Base-by-base conservation (phyloP, 1,140 invertebrate species). In the Grapholita molesta region DNA sequence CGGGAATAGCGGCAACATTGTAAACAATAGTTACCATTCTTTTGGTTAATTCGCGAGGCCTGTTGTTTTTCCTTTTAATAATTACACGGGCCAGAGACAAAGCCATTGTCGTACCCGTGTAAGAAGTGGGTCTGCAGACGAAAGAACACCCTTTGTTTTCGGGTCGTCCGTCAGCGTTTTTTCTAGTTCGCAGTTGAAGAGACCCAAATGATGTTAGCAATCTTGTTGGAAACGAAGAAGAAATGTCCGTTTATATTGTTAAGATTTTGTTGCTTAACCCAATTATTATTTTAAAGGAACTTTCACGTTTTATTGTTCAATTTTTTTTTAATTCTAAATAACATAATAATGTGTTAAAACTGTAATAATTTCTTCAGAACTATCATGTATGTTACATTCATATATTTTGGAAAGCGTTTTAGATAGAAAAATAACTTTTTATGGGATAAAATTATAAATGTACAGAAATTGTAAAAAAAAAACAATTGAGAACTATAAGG, bases 31-130 rank as follows among this genome's bases (percentile, higher is more conserved):
- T 61, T 61, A 61, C 55, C 25, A 61, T 61, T 61, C 55, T 61
- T 61, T 61, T 28, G 55, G 55, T 61, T 61, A 61, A 61, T 61
- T 61, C 55, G 28, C 55, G 24, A 57, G 53, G 11, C 9, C 53
- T 30, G 55, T 61, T 61, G 55, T 61, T 61, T 61, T 61, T 61
- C 55, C 55, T 61, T 61, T 61, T 61, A 61, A 61, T 61, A 61
- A 61, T 61, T 61, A 61, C 55, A 61, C 55, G 55, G 55, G 24
- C 55, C 55, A 61, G 55, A 30, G 15, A 61, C 55, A 61, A 61
- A 61, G 55, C 55, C 18, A 61, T 61, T 61, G 55, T 57, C 23
- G 23, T 28, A 7, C n/a, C 55, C 55, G 55, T 61, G 55, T 61
- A 61, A 61, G 55, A 61, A 61, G 55, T 61, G 25, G 55, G 55